Base-by-base conservation (phyloP, 2,797 vertebrate genomes). In the Cyprinella venusta region DNA sequence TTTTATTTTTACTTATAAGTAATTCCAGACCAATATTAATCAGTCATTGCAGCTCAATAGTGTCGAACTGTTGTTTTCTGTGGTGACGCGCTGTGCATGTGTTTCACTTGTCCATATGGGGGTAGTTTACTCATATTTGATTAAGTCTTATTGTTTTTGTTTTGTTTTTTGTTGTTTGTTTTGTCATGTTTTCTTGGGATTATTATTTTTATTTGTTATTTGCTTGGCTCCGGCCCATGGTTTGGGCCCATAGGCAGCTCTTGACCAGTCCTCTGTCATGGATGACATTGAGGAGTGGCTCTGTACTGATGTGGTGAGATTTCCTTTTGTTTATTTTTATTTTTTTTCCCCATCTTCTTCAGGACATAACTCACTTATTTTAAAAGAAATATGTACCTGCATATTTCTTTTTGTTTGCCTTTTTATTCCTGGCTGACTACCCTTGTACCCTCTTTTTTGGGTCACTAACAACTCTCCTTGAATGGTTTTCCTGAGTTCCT, bases 231-330 rank as follows among this genome's bases (percentile, higher is more conserved):
- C 72, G 89, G 94, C 80, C 92, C 93, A 92, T 92, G 91, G 92
- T 90, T 92, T 92, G 84, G 91, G 94, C 92, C 91, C 91, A 85
- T 95, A 99, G 97, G 96, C 96, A 90, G 96, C 94, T 76, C 96
- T 95, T 92, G 93, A 93, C 87, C 97, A 98, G 94, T 94, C 97
- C 96, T 98, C 97, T 95, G 96, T 99, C 95, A 99, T 99, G 98
- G 98, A 99, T 96, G 98, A 99, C 96, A 98, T 99, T 96, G 98
- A 99, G 97, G 95, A 98, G 92, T 99, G 98, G 98, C 97, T 99
- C 92, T 93, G 96, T 96, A 96, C 96, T 84, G 98, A 99, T 91
- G 95, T 99, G 98, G 98, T 99, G 97, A 99, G 98, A 96, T 92
- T 94, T 90, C 89, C 93, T 95, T 95, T 87, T 87, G 93, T 90